Evolutionary conservation across 2,797 vertebrate genomes (phyloP), one percentile per base, ranked within the genome.

Genomic region (Pagetopsis macropterus): DNA sequence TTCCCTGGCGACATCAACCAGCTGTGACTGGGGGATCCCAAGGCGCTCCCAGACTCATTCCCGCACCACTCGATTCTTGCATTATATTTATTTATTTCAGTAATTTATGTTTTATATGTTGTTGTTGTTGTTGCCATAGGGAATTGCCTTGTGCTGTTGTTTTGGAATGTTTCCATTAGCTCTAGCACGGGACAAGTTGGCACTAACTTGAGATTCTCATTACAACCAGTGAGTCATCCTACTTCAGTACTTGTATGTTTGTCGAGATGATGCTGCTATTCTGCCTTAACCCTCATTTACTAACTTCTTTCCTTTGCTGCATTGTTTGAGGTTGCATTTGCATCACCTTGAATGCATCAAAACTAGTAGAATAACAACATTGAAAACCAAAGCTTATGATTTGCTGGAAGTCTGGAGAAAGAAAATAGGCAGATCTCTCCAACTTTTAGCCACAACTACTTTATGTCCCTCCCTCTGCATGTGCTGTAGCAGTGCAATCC

Each of bases 401-500:
- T 27, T 27, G 27, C 4, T 27, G 4, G 27, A 27, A 27, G 27
- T 27, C 27, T 27, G 27, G 23, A 27, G 27, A 27, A 27, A 27
- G 4, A 27, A 27, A 27, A 27, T 4, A 27, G 27, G 27, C 6
- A 37, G 33, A 37, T 7, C 1, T 37, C 10, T 40, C 49, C 55
- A 59, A 76, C 67, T 63, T 52, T 50, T 61, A 57, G 43, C 21
- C 12, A 1, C 12, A 56, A 67, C 50, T 78, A 70, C 50, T 75
- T 87, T 86, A 8, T 84, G 84, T 83, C 80, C 73, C 74, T 83
- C 79, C 73, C 75, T 86, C 58, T 67, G 72, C 59, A 7, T 5
- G 19, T 76, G 75, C 84, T 62, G 66, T 88, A 79, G 83, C 77
- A 19, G 79, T 65, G 57, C 84, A 79, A 79, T 82, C 87, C 71